Conservation (phyloP, 2,888 invertebrate species). For the Chrysolina haemoptera region DNA sequence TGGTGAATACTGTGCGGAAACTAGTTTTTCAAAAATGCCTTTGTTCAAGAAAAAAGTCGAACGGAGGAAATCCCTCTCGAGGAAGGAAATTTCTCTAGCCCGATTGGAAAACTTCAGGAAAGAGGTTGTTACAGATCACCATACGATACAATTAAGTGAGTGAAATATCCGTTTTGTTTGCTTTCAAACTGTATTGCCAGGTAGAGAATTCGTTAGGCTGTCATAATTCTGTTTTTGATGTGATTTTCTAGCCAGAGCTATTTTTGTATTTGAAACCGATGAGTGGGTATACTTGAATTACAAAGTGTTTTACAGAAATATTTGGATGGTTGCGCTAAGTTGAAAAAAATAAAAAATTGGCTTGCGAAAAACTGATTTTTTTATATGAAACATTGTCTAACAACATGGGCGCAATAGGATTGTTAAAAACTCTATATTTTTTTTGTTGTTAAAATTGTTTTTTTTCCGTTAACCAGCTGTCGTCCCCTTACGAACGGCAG, state of each 20-base stretch:
- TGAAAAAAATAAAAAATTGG: conserved; percentile 2
- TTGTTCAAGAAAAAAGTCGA: conserved; percentile 61
- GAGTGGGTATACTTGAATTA: conserved; percentile 22
- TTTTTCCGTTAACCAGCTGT: too few relatives aligned
- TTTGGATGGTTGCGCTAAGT: conserved; percentile 4
- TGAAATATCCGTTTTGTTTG: conserved; percentile 21
- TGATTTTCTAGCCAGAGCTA: conserved; percentile 14
- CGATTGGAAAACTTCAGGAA: conserved; percentile 73
- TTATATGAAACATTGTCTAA: too few relatives aligned
- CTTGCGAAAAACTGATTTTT: too few relatives aligned
- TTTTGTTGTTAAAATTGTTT: too few relatives aligned
- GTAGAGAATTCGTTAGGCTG: neutral
- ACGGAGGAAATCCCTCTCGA: conserved; percentile 62
- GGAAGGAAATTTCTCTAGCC: conserved; percentile 68
- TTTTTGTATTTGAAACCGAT: neutral
- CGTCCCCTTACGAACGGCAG: too few relatives aligned
- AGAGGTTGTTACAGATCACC: conserved; percentile 74
- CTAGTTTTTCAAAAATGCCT: conserved; percentile 53
- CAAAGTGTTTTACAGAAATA: conserved; percentile 10
- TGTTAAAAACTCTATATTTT: too few relatives aligned
- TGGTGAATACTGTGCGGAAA: conserved; percentile 35
- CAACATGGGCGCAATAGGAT: too few relatives aligned
- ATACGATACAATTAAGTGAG: conserved; percentile 69
- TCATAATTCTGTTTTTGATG: conserved; percentile 1
- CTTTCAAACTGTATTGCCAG: conserved; percentile 4